Evolutionary conservation across 2,113 vertebrate species (phyloP).

Genomic region (Tautogolabrus adspersus): DNA sequence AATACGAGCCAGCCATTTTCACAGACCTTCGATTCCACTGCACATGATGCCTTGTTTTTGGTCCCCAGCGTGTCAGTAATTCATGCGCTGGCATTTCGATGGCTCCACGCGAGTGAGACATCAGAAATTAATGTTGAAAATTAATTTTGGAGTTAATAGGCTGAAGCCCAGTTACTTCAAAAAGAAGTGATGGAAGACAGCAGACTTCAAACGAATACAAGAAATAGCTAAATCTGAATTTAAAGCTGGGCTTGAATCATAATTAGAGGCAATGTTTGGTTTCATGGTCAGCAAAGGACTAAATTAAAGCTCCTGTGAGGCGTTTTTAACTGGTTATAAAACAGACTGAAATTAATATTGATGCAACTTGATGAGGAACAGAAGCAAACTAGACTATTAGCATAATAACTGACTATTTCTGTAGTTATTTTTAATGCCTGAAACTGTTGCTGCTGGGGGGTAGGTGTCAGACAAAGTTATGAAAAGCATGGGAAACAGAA

Average conservation of each 20-base stretch:
- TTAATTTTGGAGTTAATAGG: conserved; percentile 31
- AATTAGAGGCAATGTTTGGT: conserved; percentile 10
- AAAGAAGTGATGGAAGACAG: conserved; percentile 16
- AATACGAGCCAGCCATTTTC: conserved; percentile 63
- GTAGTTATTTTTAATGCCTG: no score
- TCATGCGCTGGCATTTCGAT: conserved; percentile 42
- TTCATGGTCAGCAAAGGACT: background rate
- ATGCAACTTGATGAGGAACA: no score
- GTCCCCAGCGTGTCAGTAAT: conserved; percentile 22
- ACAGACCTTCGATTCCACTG: conserved; percentile 42
- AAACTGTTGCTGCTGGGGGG: no score
- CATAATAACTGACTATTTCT: no score
- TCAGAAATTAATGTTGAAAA: conserved; percentile 43
- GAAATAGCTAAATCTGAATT: background rate
- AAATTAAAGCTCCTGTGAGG: conserved; percentile 8
- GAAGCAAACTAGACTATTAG: no score
- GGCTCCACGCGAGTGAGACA: conserved; percentile 30
- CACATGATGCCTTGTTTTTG: conserved; percentile 22
- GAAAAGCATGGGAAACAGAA: no score
- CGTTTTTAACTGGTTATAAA: no score
- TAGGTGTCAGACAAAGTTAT: no score
- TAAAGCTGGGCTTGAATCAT: background rate
- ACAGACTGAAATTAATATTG: no score
- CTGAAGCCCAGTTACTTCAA: conserved; percentile 21
- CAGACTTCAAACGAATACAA: conserved; percentile 22